Evolutionary conservation across 2,888 invertebrate species (phyloP), one percentile per base, ranked within the genome.

Genomic region (Drosophila gaucha): DNA sequence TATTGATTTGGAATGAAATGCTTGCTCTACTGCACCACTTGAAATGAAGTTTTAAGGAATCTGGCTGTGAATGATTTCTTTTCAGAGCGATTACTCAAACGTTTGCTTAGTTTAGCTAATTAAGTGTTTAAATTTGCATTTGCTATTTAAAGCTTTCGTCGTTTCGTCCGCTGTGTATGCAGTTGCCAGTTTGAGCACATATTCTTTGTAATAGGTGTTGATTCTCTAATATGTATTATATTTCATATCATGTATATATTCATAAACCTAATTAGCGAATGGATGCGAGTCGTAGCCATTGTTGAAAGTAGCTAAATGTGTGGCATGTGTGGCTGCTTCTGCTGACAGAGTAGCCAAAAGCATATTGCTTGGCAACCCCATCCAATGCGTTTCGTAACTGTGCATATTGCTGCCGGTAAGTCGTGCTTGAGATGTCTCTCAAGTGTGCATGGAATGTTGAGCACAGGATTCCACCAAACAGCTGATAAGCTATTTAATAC

Each of bases 1-100:
- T 66, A 80, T 83, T 83, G 83, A 77, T 79, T 79, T 83, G 60
- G 49, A 65, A 67, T 71, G 55, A 57, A 60, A 51, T 20, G 36
- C 38, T 66, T 60, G 28, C 41, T 44, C 56, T 51, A 55, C n/a
- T n/a, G n/a, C n/a, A n/a, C n/a, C n/a, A n/a, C n/a, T n/a, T n/a
- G n/a, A 55, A 54, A 51, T 44, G 30, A n/a, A 54, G 52, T 39
- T 50, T 63, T 43, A 9, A 39, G 36, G 52, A 31, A 47, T 26
- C 33, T 46, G 26, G 26, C 14, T 39, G 3, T 8, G 3, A 39
- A 8, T 18, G 10, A n/a, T n/a, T n/a, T n/a, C n/a, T n/a, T n/a
- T 10, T 36, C 18, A 4, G 4, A 4, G 5, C 22, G 22, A 30
- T 12, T 30, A 9, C 22, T 14, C 24, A 24, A 24, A 24, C 2